Percentiles rank a stretch among this genome's conserved stretches.
Conservation (phyloP, 2,113 vertebrate genomes). For the Trematocara marginatum region DNA sequence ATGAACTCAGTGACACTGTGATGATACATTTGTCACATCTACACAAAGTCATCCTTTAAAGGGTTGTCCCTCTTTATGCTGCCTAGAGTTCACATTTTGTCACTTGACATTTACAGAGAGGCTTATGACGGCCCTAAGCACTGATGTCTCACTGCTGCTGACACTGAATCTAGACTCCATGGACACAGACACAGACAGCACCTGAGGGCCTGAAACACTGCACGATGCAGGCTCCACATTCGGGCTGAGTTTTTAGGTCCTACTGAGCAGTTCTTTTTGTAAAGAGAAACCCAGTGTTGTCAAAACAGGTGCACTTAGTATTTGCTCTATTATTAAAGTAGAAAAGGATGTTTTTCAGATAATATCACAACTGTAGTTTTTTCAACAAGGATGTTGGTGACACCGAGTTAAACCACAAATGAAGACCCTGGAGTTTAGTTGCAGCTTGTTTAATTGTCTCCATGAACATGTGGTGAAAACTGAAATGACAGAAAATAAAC, state of each 20-base stretch:
- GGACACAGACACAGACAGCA: constrained; percentile 40
- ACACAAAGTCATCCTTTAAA: constrained; percentile 55
- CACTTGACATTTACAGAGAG: constrained; percentile 64
- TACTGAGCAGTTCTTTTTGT: background rate
- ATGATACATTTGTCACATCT: constrained; percentile 66
- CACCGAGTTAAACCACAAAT: too few relatives aligned
- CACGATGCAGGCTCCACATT: background rate
- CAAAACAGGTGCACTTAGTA: background rate
- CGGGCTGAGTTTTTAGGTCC: background rate
- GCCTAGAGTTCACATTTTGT: constrained; percentile 62
- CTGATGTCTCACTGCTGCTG: constrained; percentile 52
- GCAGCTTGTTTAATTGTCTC: too few relatives aligned
- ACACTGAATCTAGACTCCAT: constrained; percentile 28
- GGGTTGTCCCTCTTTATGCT: constrained; percentile 51
- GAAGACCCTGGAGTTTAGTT: too few relatives aligned
- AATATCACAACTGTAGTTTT: background rate
- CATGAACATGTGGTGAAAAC: too few relatives aligned
- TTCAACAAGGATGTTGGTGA: too few relatives aligned
- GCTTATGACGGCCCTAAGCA: constrained; percentile 38
- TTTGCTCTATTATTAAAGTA: background rate
- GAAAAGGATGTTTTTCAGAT: rapidly evolving
- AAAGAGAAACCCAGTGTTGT: background rate
- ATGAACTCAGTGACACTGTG: constrained; percentile 58
- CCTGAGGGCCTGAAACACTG: constrained; percentile 9
- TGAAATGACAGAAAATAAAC: too few relatives aligned